phyloP scores from a whole-genome alignment of 2,113 vertebrate species.

The Saguinus imperator region DNA sequence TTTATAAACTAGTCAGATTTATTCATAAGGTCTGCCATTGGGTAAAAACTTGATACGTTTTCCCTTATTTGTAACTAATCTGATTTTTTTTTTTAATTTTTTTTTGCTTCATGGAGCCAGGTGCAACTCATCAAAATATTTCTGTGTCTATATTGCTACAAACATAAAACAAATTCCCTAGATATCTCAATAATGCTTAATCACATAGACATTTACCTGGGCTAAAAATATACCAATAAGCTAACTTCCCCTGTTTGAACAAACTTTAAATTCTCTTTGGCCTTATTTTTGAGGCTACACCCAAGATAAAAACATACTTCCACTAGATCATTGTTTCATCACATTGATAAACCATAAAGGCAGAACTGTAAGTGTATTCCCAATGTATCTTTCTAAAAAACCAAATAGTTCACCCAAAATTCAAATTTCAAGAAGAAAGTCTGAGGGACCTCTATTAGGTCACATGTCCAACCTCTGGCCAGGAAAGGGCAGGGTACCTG shows the following conservation, averaged over 20 bases:
- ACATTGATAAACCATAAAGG: not conserved
- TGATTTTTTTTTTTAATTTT: not conserved
- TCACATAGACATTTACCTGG: not conserved
- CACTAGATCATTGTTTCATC: not conserved
- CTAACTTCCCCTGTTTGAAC: constrained; percentile 22
- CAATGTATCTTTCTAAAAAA: not conserved
- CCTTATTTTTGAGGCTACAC: constrained; percentile 14
- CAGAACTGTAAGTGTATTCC: not conserved
- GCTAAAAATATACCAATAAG: not conserved
- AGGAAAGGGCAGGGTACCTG: not conserved
- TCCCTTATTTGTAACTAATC: not conserved
- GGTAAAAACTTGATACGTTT: not conserved
- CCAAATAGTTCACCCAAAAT: constrained; percentile 10
- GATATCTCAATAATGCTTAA: not conserved
- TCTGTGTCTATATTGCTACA: not conserved
- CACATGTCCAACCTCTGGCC: not conserved
- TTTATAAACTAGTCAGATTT: not conserved
- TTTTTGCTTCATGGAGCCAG: not conserved
- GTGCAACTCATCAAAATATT: not conserved
- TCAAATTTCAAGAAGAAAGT: constrained; percentile 19
- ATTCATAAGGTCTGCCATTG: not conserved
- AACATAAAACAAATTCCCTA: constrained; percentile 13
- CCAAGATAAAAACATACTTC: not conserved
- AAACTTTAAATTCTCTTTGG: constrained; percentile 2
- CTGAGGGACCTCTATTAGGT: not conserved